Evolutionary conservation across 2,113 vertebrate genomes (phyloP), one percentile per base, ranked within the genome.

Genomic region (Sinocyclocheilus grahami): DNA sequence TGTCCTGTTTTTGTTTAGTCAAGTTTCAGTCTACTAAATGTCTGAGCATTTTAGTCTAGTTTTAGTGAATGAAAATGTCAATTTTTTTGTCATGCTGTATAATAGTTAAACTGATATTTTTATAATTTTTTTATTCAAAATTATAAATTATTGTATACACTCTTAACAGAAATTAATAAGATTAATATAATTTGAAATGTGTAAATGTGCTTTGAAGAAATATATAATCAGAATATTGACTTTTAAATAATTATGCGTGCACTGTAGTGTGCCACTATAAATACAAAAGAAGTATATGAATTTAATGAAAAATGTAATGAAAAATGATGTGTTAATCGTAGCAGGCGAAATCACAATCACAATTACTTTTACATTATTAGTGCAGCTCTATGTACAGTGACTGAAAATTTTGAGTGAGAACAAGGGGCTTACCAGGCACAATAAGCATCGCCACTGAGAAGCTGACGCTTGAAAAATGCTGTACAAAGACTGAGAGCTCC

Each of bases 371-470:
- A 4, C 3, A 37, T 37, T 69, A 16, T 33, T 37, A 33, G 3
- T 69, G 65, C 14, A 18, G 14, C 2, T 6, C 14, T 69, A 14
- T 9, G 14, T 16, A 67, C 63, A 69, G 14, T 69, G 30, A 69
- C 33, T 69, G 7, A 69, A 69, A 18, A 37, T 16, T 69, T 37
- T 1, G 4, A n/a, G 5, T 39, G n/a, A 48, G 74, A 77, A 53
- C 39, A 39, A 39, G 39, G 6, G 39, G 39, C 97, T 96, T 92
- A 99, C 98, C 98, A 99, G 89, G 98, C 98, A 95, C 98, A 99
- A 91, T 99, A 99, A 95, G 98, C 97, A 84, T 99, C 98, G 93
- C 97, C 98, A 93, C 97, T 97, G 82, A 99, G 96, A 87, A 99
- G 95, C 91, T 99, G 98, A 63, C 97, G 96, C 92, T 98, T 99